Base-by-base conservation (phyloP, 2,888 invertebrate species). In the Pocota personata region DNA sequence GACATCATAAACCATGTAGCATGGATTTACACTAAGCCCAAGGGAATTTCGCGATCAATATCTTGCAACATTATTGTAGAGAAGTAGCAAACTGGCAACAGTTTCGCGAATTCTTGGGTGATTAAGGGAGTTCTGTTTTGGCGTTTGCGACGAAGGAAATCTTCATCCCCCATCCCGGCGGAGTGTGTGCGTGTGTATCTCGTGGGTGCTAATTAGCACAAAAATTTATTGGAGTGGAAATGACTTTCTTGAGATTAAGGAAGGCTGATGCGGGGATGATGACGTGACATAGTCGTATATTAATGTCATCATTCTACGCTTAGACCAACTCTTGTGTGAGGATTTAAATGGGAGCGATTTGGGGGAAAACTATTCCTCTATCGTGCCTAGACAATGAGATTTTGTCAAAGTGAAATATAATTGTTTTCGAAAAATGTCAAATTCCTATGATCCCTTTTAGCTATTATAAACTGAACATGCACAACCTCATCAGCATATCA, bases 191-290 rank as follows among this genome's bases (percentile, higher is more conserved):
- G 37, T 32, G 8, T 43, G n/a, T 27, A 19, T 16, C n/a, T 16
- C 21, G 35, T 30, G 62, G 62, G n/a, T 27, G 67, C 83, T 84
- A 79, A 79, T 84, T 84, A 79, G 73, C 62, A 64, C 79, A 8
- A 1, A 57, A 75, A 84, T 50, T 84, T 84, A 84, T 79, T 79
- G 48, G 73, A 79, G 79, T 75, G 69, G 69, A 79, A 84, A 69
- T 64, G 62, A 69, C 67, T 73, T 57, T 69, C 78, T 40, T 48
- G 73, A 78, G 72, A 78, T 78, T 84, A 79, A 21, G 67, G 66
- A 83, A 30, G n/a, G 16, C 55, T 35, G 37, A 58, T 60, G 40
- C n/a, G 10, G 16, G 62, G 67, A 55, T 48, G 73, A 76, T 69
- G 62, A 64, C 69, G 30, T 73, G 48, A 62, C 46, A 35, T 40